Evolutionary conservation across 2,888 invertebrate genomes (phyloP), one percentile per base, ranked within the genome.

Genomic region (Rhingia campestris): DNA sequence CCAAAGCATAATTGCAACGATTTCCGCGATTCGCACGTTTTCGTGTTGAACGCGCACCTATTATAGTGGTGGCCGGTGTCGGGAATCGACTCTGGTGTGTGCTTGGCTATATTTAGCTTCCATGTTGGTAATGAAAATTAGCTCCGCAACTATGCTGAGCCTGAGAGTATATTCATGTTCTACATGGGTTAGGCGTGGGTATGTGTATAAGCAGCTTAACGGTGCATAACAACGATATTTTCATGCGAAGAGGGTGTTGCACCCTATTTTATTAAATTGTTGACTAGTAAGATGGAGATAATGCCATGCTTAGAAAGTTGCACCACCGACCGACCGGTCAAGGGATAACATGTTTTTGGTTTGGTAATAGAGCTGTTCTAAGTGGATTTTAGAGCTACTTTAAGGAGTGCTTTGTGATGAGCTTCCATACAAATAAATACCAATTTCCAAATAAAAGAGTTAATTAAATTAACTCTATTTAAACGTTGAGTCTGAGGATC

Each of bases 1-100:
- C 4, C 63, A 63, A 69, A 67, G 53, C 56, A 51, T 54, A 66
- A 54, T 22, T 76, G 59, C 59, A 82, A 73, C 73, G 45, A 80
- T 80, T 84, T 84, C 84, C 84, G 84, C 64, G 74, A 74, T 70
- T 84, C 80, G 66, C 84, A 84, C 74, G 74, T 84, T 84, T 84
- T 64, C 84, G 70, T 84, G 80, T 66, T 75, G 59, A 80, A 75
- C 66, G 70, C 70, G 70, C 64, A 74, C 74, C 54, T 41, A 54
- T 80, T 58, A 69, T 59, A 63, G 58, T 30, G 12, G 37, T 35
- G 69, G 49, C 53, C 59, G 47, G 58, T 58, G 22, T 45, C 39
- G 43, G 41, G 43, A 43, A 33, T n/a, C 14, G 61, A 22, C 30
- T 32, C 10, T 45, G 14, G 39, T 51, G 53, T 49, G 51, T 9